Percentiles rank a stretch among this genome's conserved stretches.
Evolutionary conservation across 2,888 invertebrate species (phyloP).

Genomic region (Trisateles emortualis): DNA sequence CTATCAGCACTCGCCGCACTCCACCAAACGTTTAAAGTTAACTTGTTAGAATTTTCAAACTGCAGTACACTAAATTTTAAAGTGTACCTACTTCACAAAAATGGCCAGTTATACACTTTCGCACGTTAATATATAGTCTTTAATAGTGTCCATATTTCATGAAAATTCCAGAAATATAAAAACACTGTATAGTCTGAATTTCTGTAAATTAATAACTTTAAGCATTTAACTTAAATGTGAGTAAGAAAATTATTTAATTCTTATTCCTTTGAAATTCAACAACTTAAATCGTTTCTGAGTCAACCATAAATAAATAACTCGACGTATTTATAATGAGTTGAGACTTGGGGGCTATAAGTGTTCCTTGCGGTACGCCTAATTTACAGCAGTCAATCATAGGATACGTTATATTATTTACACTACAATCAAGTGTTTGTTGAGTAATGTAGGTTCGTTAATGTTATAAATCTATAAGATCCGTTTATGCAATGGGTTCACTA

Average conservation of each 20-base stretch:
- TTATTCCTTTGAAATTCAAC: constrained; percentile 18
- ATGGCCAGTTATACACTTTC: constrained; percentile 7
- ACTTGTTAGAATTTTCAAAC: constrained; percentile 40
- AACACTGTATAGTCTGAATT: too few species aligned
- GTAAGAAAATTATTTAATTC: too few species aligned
- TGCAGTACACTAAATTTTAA: constrained; percentile 22
- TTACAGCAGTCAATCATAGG: constrained; percentile 21
- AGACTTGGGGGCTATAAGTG: constrained; percentile 15
- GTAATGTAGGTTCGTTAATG: neutral
- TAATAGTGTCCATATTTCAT: constrained; percentile 1
- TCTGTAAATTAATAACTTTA: too few species aligned
- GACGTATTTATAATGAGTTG: constrained; percentile 17
- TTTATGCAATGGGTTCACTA: constrained; percentile 22
- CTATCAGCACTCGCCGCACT: constrained; percentile 38
- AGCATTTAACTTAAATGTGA: too few species aligned
- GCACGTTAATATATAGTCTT: neutral
- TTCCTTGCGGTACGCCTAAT: constrained; percentile 27
- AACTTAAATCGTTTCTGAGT: constrained; percentile 21
- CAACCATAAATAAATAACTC: constrained; percentile 19
- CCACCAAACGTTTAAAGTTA: constrained; percentile 38
- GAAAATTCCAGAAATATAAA: neutral
- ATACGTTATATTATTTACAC: constrained; percentile 3
- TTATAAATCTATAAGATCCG: neutral
- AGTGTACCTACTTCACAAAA: constrained; percentile 12
- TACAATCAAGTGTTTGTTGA: neutral